Base-by-base conservation (phyloP, 2,797 vertebrate species). In the Acipenser ruthenus region DNA sequence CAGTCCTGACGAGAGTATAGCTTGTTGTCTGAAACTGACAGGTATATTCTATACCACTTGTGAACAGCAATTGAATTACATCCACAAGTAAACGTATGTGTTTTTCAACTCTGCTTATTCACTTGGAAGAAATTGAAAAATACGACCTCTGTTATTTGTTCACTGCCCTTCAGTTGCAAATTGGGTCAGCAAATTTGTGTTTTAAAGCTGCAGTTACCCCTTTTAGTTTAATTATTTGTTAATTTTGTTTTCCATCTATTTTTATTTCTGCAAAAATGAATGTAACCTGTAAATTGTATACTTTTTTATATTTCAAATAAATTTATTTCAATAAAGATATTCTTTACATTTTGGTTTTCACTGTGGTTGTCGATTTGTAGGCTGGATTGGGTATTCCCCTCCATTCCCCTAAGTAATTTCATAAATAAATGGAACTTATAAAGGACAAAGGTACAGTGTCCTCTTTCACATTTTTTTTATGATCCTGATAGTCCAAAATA, bases 291-390 rank as follows among this genome's bases (percentile, higher is more conserved):
- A 66, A 50, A 79, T 72, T 87, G 81, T 85, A 80, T 75, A 76
- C 74, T 76, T 80, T 80, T 71, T 73, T 81, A 70, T 68, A 63
- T 74, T 63, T 64, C 76, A 79, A 76, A 60, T 51, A 72, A 81
- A 73, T 83, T 13, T 74, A 82, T 82, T 87, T 84, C 80, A 90
- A 91, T 90, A 89, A 91, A 89, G 80, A 63, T 48, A 4, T 68
- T 74, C 55, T 75, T 72, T 73, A 69, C 71, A 71, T 68, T 67
- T 77, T 77, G 50, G 74, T 66, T 72, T 81, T 75, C 66, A 71
- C 81, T 81, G 71, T 86, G 71, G 62, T 71, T 84, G 80, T 88
- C 79, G 76, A 72, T 82, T 88, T 79, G 82, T 82, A 86, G 78
- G 75, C 64, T 62, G 62, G 63, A 56, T 49, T 65, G 55, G 55